Evolutionary conservation across 2,888 invertebrate genomes (phyloP).

Genomic region (Calliscelio sp.): DNA sequence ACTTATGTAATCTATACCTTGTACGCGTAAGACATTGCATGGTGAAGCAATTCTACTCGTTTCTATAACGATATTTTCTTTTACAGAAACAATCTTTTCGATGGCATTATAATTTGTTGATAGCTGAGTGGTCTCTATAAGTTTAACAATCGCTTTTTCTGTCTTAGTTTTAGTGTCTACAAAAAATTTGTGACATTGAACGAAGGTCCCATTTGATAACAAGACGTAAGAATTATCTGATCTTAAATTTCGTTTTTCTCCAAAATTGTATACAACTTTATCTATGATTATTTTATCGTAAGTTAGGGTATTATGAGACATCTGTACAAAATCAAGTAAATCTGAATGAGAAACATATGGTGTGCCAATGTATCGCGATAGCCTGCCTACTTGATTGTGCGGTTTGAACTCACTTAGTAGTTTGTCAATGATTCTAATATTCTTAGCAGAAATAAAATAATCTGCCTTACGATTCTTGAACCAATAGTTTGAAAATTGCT

Average conservation of each 20-base stretch:
- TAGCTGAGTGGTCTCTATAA: neutral
- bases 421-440: constrained; percentile 2
- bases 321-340: neutral
- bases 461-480: constrained; percentile 19
- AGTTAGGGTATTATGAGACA: constrained; percentile 16
- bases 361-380: constrained; percentile 39
- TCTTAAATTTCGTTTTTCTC: constrained; percentile 13
- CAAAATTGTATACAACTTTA: constrained; percentile 17
- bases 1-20: constrained; percentile 1
- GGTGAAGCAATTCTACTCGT: constrained; percentile 21
- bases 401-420: constrained; percentile 11
- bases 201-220: constrained; percentile 17
- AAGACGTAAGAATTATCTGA: constrained; percentile 33
- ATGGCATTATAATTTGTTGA: neutral
- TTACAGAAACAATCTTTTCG: neutral
- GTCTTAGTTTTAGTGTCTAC: neutral
- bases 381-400: constrained; percentile 16
- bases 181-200: constrained; percentile 36
- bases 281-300: constrained; percentile 45
- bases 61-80: constrained; percentile 7
- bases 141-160: constrained; percentile 32
- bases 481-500: constrained; percentile 68
- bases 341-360: constrained; percentile 32
- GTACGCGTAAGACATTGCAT: constrained; percentile 14
- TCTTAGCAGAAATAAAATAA: constrained; percentile 1